phyloP scores from a whole-genome alignment of 2,113 vertebrate species.

The Heloderma charlesbogerti region DNA sequence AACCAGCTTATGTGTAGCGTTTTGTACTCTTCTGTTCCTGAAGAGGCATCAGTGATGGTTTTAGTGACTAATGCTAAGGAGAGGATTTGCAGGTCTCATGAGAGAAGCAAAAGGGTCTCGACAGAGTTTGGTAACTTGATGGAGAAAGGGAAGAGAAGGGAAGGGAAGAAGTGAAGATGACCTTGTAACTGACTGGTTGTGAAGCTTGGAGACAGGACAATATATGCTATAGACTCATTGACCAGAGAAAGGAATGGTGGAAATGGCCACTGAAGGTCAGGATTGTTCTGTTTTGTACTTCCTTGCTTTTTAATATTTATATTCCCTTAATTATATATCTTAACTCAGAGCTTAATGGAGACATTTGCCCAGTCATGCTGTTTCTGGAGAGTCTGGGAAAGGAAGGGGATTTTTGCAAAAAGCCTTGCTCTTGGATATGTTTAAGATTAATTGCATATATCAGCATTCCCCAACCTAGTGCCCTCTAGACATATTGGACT shows the following conservation, averaged over 20 bases:
- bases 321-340: background rate
- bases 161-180: background rate
- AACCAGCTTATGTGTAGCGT: slow-evolving; percentile 14
- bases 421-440: background rate
- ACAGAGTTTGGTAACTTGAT: background rate
- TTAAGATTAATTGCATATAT: background rate
- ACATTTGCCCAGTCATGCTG: background rate
- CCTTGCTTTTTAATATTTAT: background rate
- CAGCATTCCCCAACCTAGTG: too few species aligned
- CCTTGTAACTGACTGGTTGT: background rate
- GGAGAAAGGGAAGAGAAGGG: background rate
- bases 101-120: background rate
- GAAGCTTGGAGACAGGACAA: background rate
- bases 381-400: background rate
- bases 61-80: background rate
- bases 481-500: too few species aligned
- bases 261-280: background rate
- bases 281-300: background rate
- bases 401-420: background rate
- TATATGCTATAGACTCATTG: background rate
- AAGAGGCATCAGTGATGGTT: background rate
- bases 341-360: background rate
- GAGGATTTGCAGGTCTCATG: background rate
- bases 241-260: background rate
- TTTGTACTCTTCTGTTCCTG: slow-evolving; percentile 19